Evolutionary conservation across 2,113 vertebrate genomes (phyloP), one percentile per base, ranked within the genome.

Genomic region (Boulengeromyrus knoepffleri): DNA sequence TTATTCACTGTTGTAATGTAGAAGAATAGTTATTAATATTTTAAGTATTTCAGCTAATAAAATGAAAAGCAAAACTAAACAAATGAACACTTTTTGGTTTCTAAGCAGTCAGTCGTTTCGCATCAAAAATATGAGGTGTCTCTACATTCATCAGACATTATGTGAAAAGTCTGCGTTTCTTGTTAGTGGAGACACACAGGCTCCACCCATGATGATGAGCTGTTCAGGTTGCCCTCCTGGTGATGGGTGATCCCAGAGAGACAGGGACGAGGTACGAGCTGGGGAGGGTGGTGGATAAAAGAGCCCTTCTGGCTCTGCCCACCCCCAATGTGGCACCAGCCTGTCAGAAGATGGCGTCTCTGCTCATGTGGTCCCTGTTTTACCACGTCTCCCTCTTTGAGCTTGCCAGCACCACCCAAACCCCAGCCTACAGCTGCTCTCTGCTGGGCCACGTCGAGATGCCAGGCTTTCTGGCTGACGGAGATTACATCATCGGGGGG

Each of bases 401-500:
- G 89, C 39, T 31, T n/a, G 24, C 47, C 45, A 85, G 50, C 77
- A 45, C 24, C 8, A 58, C 42, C 36, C 45, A 53, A 47, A 90
- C 66, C 27, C 24, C 46, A 87, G 89, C 84, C 83, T 88, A 62
- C 53, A 88, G 52, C 52, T 93, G 92, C 39, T 70, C 88, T 46
- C 85, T 92, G 87, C 91, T 91, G 62, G 90, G 89, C 74, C 9
- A 88, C 39, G 93, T 93, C 91, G 46, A 94, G 70, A 77, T 17
- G 52, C 92, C 93, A 47, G 92, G 90, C 1, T 91, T 94, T 10
- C 50, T 86, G 83, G 90, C 91, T 89, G 89, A 49, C 62, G 92
- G 93, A 89, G 90, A 93, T 49, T 92, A 92, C 74, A 52, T 92
- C 46, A 92, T 93, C 49, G 93, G 93, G n/a, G 93, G 92, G 0